Evolutionary conservation across 2,113 vertebrate species (phyloP), one percentile per base, ranked within the genome.

Genomic region (Prionailurus bengalensis): DNA sequence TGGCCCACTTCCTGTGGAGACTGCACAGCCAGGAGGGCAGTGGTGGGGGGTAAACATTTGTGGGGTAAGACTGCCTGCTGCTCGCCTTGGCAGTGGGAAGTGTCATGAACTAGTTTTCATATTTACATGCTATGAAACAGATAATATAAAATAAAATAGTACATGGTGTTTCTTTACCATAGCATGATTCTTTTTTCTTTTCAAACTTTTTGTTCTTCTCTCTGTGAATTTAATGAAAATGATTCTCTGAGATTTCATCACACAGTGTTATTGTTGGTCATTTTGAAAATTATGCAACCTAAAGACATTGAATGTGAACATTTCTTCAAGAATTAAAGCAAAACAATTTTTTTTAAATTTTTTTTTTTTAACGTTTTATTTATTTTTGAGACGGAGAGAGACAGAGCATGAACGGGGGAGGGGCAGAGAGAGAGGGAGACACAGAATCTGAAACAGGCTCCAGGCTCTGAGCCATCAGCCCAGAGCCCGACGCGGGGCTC

Each of bases 321-420:
- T 48, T 65, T 91, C 94, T 80, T 97, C 31, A 84, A 88, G 68
- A 94, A 95, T 89, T 82, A 84, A 97, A 96, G 48, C 61, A 93
- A 92, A 86, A 61, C 91, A 83, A 58, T 85, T 92, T 88, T 70
- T 88, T 7, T 7, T 7, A 1, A 42, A 1, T 7, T 42, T 42
- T 42, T 42, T 42, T 36, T 36, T 42, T 42, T 42, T 42, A 42
- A 42, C 42, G 42, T 42, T 42, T 42, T 42, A 42, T 42, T 42
- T 42, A 42, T 42, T 7, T 42, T 42, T 42, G 42, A 42, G 42
- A 42, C 42, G 7, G 42, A 42, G 42, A 42, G 5, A 42, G 42
- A 42, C 42, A 42, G 42, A 42, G 42, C 42, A 42, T 42, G 42
- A 42, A 42, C 42, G 42, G 42, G 42, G 42, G 42, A 42, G 42